Conservation (phyloP, 2,113 vertebrate genomes). For the Thryonomys swinderianus region DNA sequence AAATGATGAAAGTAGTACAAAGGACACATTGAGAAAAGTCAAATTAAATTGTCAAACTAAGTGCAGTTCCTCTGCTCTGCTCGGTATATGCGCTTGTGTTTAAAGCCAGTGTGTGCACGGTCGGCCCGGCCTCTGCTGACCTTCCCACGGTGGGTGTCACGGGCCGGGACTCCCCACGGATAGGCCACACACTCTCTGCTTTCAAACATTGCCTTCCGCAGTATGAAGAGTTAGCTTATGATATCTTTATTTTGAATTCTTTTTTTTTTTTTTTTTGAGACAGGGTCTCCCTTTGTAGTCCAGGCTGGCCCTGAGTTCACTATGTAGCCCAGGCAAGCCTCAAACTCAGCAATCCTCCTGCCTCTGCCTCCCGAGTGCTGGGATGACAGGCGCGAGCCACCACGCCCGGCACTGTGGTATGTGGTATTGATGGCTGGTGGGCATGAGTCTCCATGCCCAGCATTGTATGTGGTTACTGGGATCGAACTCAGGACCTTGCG, state of each 20-base stretch:
- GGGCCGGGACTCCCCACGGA: background rate
- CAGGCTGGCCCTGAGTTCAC: too few relatives aligned
- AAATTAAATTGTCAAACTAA: background rate
- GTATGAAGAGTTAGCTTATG: fast-evolving
- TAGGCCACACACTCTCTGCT: background rate
- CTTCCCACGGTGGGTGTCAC: fast-evolving
- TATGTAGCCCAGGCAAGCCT: too few relatives aligned
- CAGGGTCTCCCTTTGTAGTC: too few relatives aligned
- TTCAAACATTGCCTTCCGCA: fast-evolving
- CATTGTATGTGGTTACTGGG: too few relatives aligned
- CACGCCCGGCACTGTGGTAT: too few relatives aligned
- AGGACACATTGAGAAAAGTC: background rate
- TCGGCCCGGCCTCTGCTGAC: fast-evolving
- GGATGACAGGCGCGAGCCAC: too few relatives aligned
- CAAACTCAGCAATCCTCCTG: too few relatives aligned
- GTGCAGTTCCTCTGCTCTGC: background rate
- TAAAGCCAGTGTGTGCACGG: background rate
- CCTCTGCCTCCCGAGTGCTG: too few relatives aligned
- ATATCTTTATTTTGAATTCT: background rate
- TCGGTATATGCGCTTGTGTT: background rate
- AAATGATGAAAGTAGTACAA: background rate
- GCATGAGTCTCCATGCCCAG: too few relatives aligned
- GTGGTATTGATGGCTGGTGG: too few relatives aligned
- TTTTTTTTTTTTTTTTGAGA: background rate
- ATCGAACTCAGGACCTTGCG: too few relatives aligned